Evolutionary conservation across 2,113 vertebrate genomes (phyloP).

Genomic region (Pampusana beccarii): DNA sequence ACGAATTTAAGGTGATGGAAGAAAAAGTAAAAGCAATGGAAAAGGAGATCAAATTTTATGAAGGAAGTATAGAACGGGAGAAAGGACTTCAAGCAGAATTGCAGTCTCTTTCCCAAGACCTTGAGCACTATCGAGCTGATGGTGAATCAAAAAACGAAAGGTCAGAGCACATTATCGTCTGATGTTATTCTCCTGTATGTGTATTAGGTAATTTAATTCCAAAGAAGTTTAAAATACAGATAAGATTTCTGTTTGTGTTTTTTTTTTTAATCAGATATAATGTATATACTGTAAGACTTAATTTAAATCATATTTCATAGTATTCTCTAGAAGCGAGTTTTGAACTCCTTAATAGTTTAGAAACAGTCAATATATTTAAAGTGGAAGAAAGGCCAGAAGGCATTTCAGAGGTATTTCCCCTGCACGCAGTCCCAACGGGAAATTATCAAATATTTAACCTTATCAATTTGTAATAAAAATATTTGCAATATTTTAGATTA

Average conservation of each 20-base stretch:
- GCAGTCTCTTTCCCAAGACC: slow-evolving; percentile 65
- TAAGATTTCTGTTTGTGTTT: neutral
- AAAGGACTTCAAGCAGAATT: slow-evolving; percentile 75
- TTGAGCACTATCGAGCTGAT: slow-evolving; percentile 69
- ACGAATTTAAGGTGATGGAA: slow-evolving; percentile 87
- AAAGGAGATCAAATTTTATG: slow-evolving; percentile 77
- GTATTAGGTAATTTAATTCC: neutral
- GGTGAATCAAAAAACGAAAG: slow-evolving; percentile 74
- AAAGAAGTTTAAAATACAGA: neutral
- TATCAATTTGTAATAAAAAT: neutral
- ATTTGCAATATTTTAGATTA: neutral
- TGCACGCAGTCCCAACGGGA: neutral
- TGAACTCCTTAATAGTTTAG: neutral
- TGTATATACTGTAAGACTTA: neutral
- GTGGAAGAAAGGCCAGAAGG: neutral
- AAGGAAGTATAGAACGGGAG: slow-evolving; percentile 77
- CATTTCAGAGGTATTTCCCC: neutral
- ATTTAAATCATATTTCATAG: neutral
- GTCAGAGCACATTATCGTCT: slow-evolving; percentile 58
- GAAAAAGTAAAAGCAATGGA: slow-evolving; percentile 81
- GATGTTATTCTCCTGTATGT: neutral
- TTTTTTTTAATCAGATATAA: neutral
- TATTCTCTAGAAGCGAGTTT: neutral
- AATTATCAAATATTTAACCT: neutral
- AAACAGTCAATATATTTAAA: neutral